A percentile compares a stretch with the other conserved stretches of the same genome.
These are phyloP conservation scores for Agelas oroides DNA, from an alignment of 37 sponge, comb jelly and placozoan species.

Conservation along the genomic window DNA sequence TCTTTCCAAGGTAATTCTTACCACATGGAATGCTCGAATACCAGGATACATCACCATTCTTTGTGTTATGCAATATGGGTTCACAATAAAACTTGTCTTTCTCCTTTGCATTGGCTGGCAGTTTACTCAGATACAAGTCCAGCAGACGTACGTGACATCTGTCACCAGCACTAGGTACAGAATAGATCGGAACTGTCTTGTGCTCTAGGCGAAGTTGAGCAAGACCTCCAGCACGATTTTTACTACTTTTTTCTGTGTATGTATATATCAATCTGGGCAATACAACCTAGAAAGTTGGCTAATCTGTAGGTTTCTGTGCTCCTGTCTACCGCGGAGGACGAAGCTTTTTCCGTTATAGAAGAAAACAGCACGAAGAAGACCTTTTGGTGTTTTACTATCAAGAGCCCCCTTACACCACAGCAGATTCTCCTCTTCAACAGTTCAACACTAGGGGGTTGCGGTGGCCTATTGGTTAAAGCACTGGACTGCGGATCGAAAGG, in stretches of 20 bases:
- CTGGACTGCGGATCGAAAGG: no score
- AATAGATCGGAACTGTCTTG: no score
- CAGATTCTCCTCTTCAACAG: neutral
- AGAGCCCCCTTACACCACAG: neutral
- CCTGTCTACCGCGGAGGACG: constrained; percentile 13
- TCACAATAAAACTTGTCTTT: neutral
- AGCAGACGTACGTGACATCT: constrained; percentile 20
- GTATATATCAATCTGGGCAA: constrained; percentile 14
- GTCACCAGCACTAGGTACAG: constrained; percentile 4
- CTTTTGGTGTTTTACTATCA: neutral
- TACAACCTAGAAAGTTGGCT: neutral
- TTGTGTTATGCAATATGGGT: neutral
- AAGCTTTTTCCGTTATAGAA: constrained; percentile 36
- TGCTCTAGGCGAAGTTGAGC: neutral
- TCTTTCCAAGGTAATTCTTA: neutral
- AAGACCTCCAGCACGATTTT: constrained; percentile 27
- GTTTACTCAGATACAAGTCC: constrained; percentile 29
- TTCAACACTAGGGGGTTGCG: no score
- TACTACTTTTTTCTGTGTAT: constrained; percentile 27
- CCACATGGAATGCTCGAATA: neutral
- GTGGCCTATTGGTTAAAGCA: no score
- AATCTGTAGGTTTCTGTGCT: constrained; percentile 27
- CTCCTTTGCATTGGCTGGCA: neutral
- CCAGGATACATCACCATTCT: neutral
- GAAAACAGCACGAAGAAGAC: constrained; percentile 19